Base-by-base conservation (phyloP, 2,113 vertebrate species). In the Polypterus bichir region DNA sequence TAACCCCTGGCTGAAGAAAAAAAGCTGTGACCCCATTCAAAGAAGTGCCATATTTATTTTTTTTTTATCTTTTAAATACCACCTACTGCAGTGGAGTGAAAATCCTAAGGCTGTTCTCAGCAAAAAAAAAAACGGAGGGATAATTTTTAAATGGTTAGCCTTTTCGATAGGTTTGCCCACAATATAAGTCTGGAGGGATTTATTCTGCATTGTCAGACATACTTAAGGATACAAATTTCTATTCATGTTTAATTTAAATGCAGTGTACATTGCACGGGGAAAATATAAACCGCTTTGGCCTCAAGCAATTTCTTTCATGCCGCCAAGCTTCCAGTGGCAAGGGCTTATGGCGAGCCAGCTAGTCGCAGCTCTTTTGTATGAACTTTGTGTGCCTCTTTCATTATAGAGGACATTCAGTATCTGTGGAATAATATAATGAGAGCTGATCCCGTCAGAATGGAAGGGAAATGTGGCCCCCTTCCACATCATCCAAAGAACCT, bases 171-270 rank as follows among this genome's bases (percentile, higher is more conserved):
- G 70, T 72, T 75, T 78, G 70, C 73, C 70, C 71, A 73, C 71
- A 64, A 54, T 66, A 68, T 74, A 78, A 66, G 68, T 48, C 54
- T 5, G 44, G 55, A 60, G 59, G 64, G 63, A 67, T 81, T 80
- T 78, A 62, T 69, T 64, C 76, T 63, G 70, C 74, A 70, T 70
- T 72, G 70, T 71, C 69, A 68, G 64, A 75, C 73, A 73, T 70
- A 75, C 71, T 72, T 77, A 74, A 69, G 66, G 69, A 81, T 76
- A 77, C 76, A 70, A 77, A 70, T 67, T 65, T 76, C 71, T 70
- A 73, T 80, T 80, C 75, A 74, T 73, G 74, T 81, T 78, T 73
- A 63, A 79, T 81, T 76, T 73, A 66, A 83, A 81, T 77, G 74
- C 68, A 76, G 76, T 74, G 70, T 73, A 71, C 73, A 79, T 80